Base-by-base conservation (phyloP, 2,888 invertebrate genomes). In the Tenthredo amoena region DNA sequence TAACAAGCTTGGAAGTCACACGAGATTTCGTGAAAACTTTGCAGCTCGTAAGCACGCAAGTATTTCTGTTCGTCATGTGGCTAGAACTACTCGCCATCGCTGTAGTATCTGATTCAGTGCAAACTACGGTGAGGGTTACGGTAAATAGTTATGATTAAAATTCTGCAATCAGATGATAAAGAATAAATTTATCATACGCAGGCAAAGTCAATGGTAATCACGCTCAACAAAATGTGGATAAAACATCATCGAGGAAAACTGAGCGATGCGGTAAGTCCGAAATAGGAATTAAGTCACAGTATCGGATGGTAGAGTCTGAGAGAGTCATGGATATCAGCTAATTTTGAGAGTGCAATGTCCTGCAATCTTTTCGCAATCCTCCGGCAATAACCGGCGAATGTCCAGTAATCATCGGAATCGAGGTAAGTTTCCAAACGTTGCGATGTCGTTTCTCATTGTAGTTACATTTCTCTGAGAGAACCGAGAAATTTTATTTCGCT, bases 61-160 rank as follows among this genome's bases (percentile, higher is more conserved):
- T 72, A 31, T 18, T 72, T 3, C 4, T 26, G 12, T 18, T 7
- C 34, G 26, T 72, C 12, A 31, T 72, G 34, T n/a, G 18, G 72
- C 2, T 72, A 2, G 72, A 72, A 72, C 72, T 72, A 72, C 7
- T 37, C 9, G 31, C 37, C 72, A 72, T 72, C 72, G 72, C 72
- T 31, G 72, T 37, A n/a, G 72, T 18, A 18, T 72, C 37, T 12
- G 31, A 37, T 15, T 37, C 31, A 15, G 18, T 72, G 3, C 72
- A 72, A 26, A 31, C 72, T 1, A 72, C 72, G 72, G 72, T 72
- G 12, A 72, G 72, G 34, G n/a, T 18, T 62, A n/a, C n/a, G 1
- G 21, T 26, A 21, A 62, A 26, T 26, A 26, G 26, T 26, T 26
- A 2, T 12, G 10, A 47, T 10, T 47, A 10, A 47, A 0, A 12